A percentile compares a stretch with the other conserved stretches of the same genome.
Conservation (phyloP, 2,113 vertebrate species). For the Genyomyrus donnyi region DNA sequence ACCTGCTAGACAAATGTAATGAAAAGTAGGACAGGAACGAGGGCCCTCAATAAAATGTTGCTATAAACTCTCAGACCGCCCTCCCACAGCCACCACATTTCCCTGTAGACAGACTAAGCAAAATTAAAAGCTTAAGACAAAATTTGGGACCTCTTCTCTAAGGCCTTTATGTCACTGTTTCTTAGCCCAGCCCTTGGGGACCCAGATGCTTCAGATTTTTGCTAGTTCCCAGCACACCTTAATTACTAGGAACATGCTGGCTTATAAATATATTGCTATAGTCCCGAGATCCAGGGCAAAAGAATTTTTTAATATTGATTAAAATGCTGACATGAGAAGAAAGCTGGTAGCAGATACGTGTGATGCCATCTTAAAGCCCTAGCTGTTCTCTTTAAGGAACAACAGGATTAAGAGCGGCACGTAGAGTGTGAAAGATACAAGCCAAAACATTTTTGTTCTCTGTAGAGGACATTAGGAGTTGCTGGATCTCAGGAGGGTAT, state of each 20-base stretch:
- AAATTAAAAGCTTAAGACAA: background rate
- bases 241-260: background rate
- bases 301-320: too few species aligned
- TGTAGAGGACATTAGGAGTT: too few species aligned
- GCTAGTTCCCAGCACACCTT: background rate
- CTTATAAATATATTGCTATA: background rate
- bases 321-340: too few species aligned
- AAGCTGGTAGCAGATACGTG: too few species aligned
- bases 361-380: too few species aligned
- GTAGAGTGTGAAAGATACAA: too few species aligned
- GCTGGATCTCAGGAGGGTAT: too few species aligned
- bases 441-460: too few species aligned
- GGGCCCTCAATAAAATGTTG: background rate
- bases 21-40: background rate
- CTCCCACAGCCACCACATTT: background rate
- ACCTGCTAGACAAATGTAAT: background rate
- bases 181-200: background rate
- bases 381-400: too few species aligned
- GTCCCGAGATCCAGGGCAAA: too few species aligned
- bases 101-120: background rate
- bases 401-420: too few species aligned
- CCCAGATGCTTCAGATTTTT: background rate
- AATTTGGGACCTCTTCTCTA: background rate
- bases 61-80: background rate
- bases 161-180: background rate